Base-by-base conservation (phyloP, 2,888 invertebrate species). In the Nudaria mundana region DNA sequence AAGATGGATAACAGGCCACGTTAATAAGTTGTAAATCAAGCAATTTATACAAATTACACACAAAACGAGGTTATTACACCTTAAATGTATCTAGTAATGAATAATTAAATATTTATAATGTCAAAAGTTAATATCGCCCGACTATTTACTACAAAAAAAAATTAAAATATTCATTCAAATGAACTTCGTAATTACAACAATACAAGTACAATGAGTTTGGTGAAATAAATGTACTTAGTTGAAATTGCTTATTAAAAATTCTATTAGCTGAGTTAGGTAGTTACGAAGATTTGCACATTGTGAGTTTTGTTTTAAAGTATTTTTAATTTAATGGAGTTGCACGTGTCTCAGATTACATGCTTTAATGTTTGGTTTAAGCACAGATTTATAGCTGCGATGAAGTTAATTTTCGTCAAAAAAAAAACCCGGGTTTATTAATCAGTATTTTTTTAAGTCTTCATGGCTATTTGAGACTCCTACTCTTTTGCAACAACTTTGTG, bases 61-160 rank as follows among this genome's bases (percentile, higher is more conserved):
- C 42, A 48, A 41, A 39, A 42, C 34, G 46, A 56, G 63, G 61
- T 64, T 63, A 40, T 56, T 67, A 63, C 60, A 48, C 64, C 43
- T 51, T 38, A 31, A 47, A 30, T 44, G 50, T 49, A n/a, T n/a
- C n/a, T n/a, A 40, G 37, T 58, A 40, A 56, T 45, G 50, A 46
- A 50, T 41, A 49, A 58, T 64, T 56, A 59, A 65, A 61, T 62
- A 71, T 69, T 60, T 51, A 67, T 65, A 59, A 64, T 66, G 68
- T 64, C 71, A 71, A 65, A 69, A 63, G 70, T 64, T 66, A 51
- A 63, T 54, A 56, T 43, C 39, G 53, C 54, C 46, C 24, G 52
- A 52, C 47, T 53, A 48, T 50, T 54, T 50, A 44, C 41, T 35
- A 41, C 25, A 30, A 38, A 29, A 37, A 48, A 44, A 37, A 14